phyloP scores from a whole-genome alignment of 2,113 vertebrate species.

The Mungos mungo region DNA sequence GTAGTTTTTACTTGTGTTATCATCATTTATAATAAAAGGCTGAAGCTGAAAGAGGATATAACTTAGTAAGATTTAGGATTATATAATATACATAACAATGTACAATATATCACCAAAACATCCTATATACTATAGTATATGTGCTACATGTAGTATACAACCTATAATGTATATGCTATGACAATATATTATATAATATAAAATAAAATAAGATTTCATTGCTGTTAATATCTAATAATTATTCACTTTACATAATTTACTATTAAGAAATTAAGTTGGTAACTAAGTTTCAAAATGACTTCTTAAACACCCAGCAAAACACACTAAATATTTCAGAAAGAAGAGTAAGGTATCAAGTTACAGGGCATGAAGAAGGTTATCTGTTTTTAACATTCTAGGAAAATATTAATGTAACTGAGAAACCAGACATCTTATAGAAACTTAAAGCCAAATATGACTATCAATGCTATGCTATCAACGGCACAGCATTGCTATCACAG shows the following conservation, averaged over 20 bases:
- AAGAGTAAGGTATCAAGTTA: slow-evolving; percentile 17
- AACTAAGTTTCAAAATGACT: slow-evolving; percentile 35
- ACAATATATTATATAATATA: not conserved
- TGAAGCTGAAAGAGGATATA: not conserved
- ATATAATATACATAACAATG: not conserved
- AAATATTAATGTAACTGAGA: slow-evolving; percentile 11
- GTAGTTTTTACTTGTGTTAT: not conserved
- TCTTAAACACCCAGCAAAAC: not conserved
- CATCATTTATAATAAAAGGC: slow-evolving; percentile 6
- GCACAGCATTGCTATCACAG: not conserved
- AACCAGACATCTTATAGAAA: not conserved
- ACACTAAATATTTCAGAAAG: slow-evolving; percentile 27
- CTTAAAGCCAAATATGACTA: slow-evolving; percentile 22
- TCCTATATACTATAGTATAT: not conserved
- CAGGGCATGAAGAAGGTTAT: not conserved
- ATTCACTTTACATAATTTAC: not conserved
- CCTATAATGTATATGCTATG: not conserved
- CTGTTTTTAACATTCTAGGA: not conserved
- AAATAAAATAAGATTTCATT: not conserved
- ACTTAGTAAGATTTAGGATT: not conserved
- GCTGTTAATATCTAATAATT: slow-evolving; percentile 40
- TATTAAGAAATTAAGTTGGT: slow-evolving; percentile 46
- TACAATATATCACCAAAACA: not conserved
- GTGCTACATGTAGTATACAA: not conserved
- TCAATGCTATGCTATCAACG: not conserved